These are phyloP conservation scores for Austrofundulus limnaeus DNA, from an alignment of 2,113 vertebrate species.

Conservation along the genomic window DNA sequence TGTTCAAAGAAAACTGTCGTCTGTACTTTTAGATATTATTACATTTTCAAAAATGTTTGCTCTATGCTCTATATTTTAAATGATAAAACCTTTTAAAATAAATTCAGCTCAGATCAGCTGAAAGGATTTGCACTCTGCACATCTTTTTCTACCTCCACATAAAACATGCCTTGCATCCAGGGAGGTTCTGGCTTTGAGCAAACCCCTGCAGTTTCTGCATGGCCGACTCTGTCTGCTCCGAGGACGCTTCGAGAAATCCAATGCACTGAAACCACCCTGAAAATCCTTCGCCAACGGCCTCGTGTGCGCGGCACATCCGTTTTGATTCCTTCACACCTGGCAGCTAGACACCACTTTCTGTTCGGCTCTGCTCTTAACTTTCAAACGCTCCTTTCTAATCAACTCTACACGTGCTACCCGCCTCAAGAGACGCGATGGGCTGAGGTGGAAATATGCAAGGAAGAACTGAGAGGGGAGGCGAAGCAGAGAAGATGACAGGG, in stretches of 20 bases:
- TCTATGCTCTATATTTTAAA: no score
- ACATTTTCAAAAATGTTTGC: slow-evolving; percentile 5
- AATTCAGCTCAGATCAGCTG: slow-evolving; percentile 37
- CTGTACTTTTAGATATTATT: neutral
- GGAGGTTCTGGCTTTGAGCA: slow-evolving; percentile 62
- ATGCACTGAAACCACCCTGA: slow-evolving; percentile 68
- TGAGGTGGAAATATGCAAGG: slow-evolving; percentile 41
- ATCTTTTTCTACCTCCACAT: slow-evolving; percentile 47
- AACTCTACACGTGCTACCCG: slow-evolving; percentile 50
- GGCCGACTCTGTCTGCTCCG: slow-evolving; percentile 65
- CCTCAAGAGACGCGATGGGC: slow-evolving; percentile 57
- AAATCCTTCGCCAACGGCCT: slow-evolving; percentile 63
- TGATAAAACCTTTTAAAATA: slow-evolving; percentile 33
- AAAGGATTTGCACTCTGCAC: slow-evolving; percentile 43
- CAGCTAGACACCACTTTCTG: slow-evolving; percentile 51
- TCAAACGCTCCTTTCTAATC: slow-evolving; percentile 68
- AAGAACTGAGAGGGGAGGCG: slow-evolving; percentile 32
- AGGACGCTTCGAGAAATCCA: slow-evolving; percentile 67
- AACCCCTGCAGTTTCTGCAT: slow-evolving; percentile 68
- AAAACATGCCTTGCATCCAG: slow-evolving; percentile 65
- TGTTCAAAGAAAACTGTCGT: no score
- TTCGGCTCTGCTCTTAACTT: slow-evolving; percentile 60
- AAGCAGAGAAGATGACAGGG: slow-evolving; percentile 1
- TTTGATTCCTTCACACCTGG: slow-evolving; percentile 60
- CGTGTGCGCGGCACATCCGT: slow-evolving; percentile 52